Base-by-base conservation (phyloP, 2,797 vertebrate genomes). In the Rhodeus uyekii region DNA sequence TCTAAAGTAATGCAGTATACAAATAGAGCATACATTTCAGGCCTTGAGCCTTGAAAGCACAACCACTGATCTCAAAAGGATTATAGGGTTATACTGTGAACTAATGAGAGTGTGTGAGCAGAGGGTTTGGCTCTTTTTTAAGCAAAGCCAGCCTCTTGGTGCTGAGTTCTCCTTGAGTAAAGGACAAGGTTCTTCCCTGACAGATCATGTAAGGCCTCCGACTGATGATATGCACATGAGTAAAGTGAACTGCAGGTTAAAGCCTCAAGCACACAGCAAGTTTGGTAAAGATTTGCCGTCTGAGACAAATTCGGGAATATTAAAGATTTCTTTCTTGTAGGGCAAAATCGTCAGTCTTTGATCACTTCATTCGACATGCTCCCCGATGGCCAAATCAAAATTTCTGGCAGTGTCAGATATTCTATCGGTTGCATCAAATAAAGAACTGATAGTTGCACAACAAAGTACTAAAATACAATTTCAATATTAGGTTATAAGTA, bases 171-270 rank as follows among this genome's bases (percentile, higher is more conserved):
- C 85, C 79, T 89, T 89, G 79, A 76, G 78, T 71, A 80, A 64
- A 80, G 83, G 78, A 82, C 76, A 53, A 53, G 38, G n/a, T 12
- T 44, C 29, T 50, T 68, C 72, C 72, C 77, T 75, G 53, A 72
- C 71, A 84, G 75, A 80, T 80, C 61, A 29, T 36, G 27, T 18
- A 32, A 10, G 48, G 27, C 77, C 84, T 81, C 83, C 86, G 87
- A 86, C 86, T 89, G 89, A 92, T 91, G 85, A 86, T 78, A 81
- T 55, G 71, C 83, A 58, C 75, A 76, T 13, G 55, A 84, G 82
- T 74, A 38, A 75, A 88, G 60, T 72, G 60, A 44, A 83, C 86
- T 82, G 19, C 80, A 55, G 60, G 60, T 46, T 63, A 9, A 64
- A 48, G 58, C 74, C 74, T 61, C 38, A 19, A 61, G 55, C 74